Evolutionary conservation across 2,888 invertebrate genomes (phyloP), one percentile per base, ranked within the genome.

Genomic region (Ormyrus labotus): DNA sequence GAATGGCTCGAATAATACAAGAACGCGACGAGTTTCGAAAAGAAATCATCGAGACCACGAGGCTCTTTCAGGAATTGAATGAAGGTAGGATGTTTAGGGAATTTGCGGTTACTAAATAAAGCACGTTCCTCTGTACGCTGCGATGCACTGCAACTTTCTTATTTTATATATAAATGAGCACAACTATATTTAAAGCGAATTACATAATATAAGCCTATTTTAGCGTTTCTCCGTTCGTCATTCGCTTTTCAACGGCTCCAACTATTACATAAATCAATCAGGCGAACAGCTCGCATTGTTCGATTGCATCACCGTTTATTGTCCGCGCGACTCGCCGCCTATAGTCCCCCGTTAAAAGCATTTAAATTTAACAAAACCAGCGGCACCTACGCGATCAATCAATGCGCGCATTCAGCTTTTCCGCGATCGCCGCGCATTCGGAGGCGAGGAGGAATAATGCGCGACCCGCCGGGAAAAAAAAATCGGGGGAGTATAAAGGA

Each of bases 221-320:
- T 34, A 34, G 34, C 34, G 34, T 34, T 34, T 34, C 34, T 34
- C 34, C 34, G 34, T 34, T 34, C 2, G 2, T 34, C 34, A 34
- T 34, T 34, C 34, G 34, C 34, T 34, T 34, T 34, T 34, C 34
- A 34, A 3, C 34, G 34, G 34, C 34, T 34, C 19, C 51, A 58
- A 77, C 34, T 34, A 34, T 69, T 69, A 69, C 47, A 70, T 64
- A 70, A 76, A 69, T 76, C 76, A 69, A 69, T 70, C 57, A 48
- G 34, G 9, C 19, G 45, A 13, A 57, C 58, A n/a, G 19, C 68
- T 6, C 5, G 50, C 70, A 53, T 11, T 51, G 34, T 71, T 60
- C 34, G 71, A 71, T 74, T 74, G 58, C 65, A 67, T 74, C 58
- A 58, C 57, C 9, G 10, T 6, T 34, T 34, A 51, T 71, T 71